These are phyloP conservation scores for Cynodonichthys magdalenae DNA, from an alignment of 2,797 vertebrate species.

Conservation along the genomic window DNA sequence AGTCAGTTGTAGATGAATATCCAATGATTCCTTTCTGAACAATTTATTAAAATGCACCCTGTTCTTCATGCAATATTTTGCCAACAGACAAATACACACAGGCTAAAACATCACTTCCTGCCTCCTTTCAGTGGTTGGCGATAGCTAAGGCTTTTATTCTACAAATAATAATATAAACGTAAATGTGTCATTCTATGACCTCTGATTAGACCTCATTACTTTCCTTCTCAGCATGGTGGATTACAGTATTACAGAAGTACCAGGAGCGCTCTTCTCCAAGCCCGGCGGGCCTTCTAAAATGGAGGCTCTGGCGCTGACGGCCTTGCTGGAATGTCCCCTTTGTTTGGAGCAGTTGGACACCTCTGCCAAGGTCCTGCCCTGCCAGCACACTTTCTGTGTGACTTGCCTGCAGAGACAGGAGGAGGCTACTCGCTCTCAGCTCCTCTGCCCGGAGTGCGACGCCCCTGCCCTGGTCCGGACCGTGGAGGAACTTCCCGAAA, in stretches of 20 bases:
- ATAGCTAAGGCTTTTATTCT: no score
- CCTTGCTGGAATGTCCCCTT: slow-evolving; percentile 90
- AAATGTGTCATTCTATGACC: no score
- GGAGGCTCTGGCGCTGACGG: slow-evolving; percentile 85
- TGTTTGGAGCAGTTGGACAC: slow-evolving; percentile 88
- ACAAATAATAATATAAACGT: no score
- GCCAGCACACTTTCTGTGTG: slow-evolving; percentile 95
- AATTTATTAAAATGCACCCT: no score
- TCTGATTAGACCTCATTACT: background rate
- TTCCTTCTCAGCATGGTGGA: slow-evolving; percentile 60
- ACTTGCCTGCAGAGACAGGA: slow-evolving; percentile 88
- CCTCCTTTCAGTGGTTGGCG: no score
- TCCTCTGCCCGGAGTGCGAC: slow-evolving; percentile 89
- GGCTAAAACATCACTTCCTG: no score
- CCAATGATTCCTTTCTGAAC: no score
- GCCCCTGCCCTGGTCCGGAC: slow-evolving; percentile 79
- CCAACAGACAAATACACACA: no score
- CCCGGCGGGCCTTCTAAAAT: slow-evolving; percentile 69
- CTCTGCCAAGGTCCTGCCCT: slow-evolving; percentile 91
- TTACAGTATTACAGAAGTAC: slow-evolving; percentile 46
- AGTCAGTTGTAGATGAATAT: no score
- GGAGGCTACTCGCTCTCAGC: slow-evolving; percentile 81
- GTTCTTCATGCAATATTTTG: no score
- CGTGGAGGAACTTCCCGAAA: slow-evolving; percentile 89
- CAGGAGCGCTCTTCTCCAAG: slow-evolving; percentile 34